Base-by-base conservation (phyloP, 2,113 vertebrate genomes). In the Myiopsitta monachus region DNA sequence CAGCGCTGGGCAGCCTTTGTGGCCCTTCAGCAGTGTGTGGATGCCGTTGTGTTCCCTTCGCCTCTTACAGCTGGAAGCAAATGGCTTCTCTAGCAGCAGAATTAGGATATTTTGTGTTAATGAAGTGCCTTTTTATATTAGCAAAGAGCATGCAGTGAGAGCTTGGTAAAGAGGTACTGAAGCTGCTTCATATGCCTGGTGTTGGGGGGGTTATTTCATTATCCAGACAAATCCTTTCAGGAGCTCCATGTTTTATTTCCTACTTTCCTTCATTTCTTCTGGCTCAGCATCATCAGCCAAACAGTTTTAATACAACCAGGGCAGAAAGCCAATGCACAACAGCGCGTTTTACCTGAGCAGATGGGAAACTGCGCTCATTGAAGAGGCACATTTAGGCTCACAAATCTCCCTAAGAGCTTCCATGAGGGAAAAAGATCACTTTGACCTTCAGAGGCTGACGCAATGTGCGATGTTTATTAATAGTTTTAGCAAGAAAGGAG, bases 401-500 rank as follows among this genome's bases (percentile, higher is more conserved):
- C 30, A 88, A 94, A 75, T 74, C 72, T 52, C 80, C 9, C 4
- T 82, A 54, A 93, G 86, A 91, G 94, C 83, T 94, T 94, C 84
- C 64, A 85, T 69, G 14, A 39, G 72, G 76, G 81, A 72, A 87
- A 92, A 90, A 95, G 83, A 96, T 97, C 94, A 74, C 88, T 95
- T 93, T 96, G 96, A 96, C 95, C 94, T 96, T 96, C 95, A 91
- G 80, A 81, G 90, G 41, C 44, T 94, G 96, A 96, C 27, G 52
- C 79, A 93, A 39, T 62, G 44, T 92, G 52, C 10, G 15, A 31
- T 44, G 83, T 74, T 94, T 93, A 95, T 95, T 93, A 97, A 96
- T 93, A 76, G 33, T 90, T 92, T 46, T 52, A 96, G 69, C 54
- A 64, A 94, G 44, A 87, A 93, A 84, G 47, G 62, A 54, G 66